A percentile compares a stretch with the other conserved stretches of the same genome.
phyloP scores from a whole-genome alignment of 2,888 invertebrate species.

The Diploptera punctata region DNA sequence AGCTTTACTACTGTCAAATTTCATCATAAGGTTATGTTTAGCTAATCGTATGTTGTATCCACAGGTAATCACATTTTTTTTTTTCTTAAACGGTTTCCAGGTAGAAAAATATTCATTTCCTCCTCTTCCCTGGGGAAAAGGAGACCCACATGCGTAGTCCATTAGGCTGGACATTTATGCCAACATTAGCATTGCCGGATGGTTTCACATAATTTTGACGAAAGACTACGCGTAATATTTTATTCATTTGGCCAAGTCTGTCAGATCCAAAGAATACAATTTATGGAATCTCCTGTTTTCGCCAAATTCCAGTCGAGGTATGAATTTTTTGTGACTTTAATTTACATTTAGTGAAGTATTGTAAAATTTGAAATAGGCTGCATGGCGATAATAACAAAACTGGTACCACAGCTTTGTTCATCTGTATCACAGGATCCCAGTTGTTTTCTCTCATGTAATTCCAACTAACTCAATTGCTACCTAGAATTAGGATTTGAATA shows the following conservation, averaged over 20 bases:
- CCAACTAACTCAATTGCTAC: too few species aligned
- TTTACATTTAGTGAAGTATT: background rate
- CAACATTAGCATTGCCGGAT: conserved; percentile 96
- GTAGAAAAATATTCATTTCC: conserved; percentile 95
- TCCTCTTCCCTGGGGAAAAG: conserved; percentile 85
- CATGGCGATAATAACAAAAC: too few species aligned
- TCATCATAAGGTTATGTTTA: background rate
- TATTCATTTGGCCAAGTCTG: conserved; percentile 92
- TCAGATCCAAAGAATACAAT: conserved; percentile 84
- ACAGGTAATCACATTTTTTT: too few species aligned
- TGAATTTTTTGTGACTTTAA: conserved; percentile 27
- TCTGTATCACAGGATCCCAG: too few species aligned
- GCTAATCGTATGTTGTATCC: background rate
- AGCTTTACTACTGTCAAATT: background rate
- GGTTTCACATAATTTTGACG: conserved; percentile 96
- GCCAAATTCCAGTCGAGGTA: conserved; percentile 96
- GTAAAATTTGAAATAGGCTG: too few species aligned
- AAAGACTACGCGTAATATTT: too few species aligned
- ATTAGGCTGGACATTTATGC: conserved; percentile 91
- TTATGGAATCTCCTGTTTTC: conserved; percentile 96
- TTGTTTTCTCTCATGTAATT: too few species aligned
- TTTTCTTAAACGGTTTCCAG: conserved; percentile 55
- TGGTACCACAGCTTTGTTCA: too few species aligned
- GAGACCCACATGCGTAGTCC: conserved; percentile 83
- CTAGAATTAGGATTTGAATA: too few species aligned